Conservation (phyloP, 2,888 invertebrate genomes). For the Apodemia duryi region DNA sequence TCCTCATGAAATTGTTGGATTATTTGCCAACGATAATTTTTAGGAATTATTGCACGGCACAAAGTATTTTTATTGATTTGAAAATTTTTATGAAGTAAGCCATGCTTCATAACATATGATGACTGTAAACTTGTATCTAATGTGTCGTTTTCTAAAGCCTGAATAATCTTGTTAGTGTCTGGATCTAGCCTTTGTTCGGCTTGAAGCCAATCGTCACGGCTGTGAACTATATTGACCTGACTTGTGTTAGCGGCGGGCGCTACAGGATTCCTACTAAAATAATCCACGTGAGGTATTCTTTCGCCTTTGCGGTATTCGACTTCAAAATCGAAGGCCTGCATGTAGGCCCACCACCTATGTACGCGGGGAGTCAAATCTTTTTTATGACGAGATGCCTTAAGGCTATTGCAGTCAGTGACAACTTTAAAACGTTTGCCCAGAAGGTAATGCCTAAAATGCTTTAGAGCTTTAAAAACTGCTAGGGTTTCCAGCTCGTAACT, state of each 20-base stretch:
- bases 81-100: slow-evolving; percentile 22
- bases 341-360: slow-evolving; percentile 38
- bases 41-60: too few species aligned
- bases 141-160: not conserved
- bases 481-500: slow-evolving; percentile 32
- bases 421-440: slow-evolving; percentile 21
- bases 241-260: not conserved
- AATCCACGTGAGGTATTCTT: slow-evolving; percentile 28
- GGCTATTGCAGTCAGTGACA: not conserved
- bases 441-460: slow-evolving; percentile 37
- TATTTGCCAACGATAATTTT: too few species aligned
- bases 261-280: slow-evolving; percentile 28
- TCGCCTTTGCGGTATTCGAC: slow-evolving; percentile 31
- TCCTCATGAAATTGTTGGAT: slow-evolving; percentile 18
- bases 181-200: not conserved
- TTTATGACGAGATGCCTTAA: slow-evolving; percentile 31
- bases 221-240: not conserved
- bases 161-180: not conserved
- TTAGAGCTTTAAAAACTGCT: slow-evolving; percentile 33
- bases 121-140: not conserved
- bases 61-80: slow-evolving; percentile 26
- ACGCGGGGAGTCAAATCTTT: slow-evolving; percentile 35
- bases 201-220: slow-evolving; percentile 2
- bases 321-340: slow-evolving; percentile 35
- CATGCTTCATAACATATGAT: slow-evolving; percentile 18